phyloP scores from a whole-genome alignment of 2,888 invertebrate genomes.

The Uloborus plumipes region DNA sequence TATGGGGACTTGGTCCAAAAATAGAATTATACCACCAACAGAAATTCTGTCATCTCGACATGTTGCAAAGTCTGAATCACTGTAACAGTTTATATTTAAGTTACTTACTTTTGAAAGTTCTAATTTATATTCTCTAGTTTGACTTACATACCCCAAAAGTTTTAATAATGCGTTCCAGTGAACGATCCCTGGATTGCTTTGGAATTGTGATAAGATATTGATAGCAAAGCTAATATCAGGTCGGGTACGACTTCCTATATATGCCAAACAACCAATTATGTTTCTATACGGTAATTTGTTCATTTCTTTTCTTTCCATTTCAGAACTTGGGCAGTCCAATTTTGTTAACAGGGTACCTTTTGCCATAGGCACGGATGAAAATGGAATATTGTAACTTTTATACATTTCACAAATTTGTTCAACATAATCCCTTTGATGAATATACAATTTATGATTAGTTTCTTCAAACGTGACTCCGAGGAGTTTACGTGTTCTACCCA shows the following conservation, averaged over 20 bases:
- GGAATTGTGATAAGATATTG: slow-evolving; percentile 21
- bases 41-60: slow-evolving; percentile 19
- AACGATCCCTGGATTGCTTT: slow-evolving; percentile 8
- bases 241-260: not conserved
- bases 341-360: not conserved
- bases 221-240: slow-evolving; percentile 9
- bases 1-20: slow-evolving; percentile 14
- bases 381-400: not conserved
- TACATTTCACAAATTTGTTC: not conserved
- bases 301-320: slow-evolving; percentile 7
- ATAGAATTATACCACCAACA: slow-evolving; percentile 1
- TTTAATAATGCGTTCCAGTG: slow-evolving; percentile 21
- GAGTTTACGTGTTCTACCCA: too few relatives aligned
- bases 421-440: not conserved
- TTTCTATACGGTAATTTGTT: slow-evolving; percentile 1
- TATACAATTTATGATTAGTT: too few relatives aligned
- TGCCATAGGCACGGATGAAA: not conserved
- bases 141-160: slow-evolving; percentile 4
- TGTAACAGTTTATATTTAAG: not conserved
- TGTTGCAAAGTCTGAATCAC: slow-evolving; percentile 21
- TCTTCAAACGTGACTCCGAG: too few relatives aligned
- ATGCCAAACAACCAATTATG: not conserved
- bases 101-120: not conserved
- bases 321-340: not conserved
- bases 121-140: not conserved